These are phyloP conservation scores for Petrocephalus sullivani DNA, from an alignment of 2,797 vertebrate species.

Conservation along the genomic window DNA sequence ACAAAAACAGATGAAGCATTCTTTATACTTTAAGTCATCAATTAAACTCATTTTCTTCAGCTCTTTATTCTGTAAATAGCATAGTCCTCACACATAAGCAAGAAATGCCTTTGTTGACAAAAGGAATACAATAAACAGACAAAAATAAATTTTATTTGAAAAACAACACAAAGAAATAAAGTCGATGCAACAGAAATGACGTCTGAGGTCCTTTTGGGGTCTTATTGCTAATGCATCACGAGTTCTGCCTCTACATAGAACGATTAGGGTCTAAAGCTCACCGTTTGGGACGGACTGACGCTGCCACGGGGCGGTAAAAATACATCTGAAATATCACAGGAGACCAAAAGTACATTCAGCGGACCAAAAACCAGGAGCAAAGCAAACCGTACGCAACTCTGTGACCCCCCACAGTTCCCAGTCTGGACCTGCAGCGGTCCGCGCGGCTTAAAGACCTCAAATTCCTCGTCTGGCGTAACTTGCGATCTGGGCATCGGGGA, in stretches of 20 bases:
- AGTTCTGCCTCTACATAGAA: conserved; percentile 1
- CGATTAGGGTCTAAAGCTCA: not conserved
- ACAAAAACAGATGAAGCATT: not conserved
- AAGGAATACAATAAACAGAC: conserved; percentile 14
- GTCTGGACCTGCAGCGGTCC: not conserved
- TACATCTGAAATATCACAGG: not conserved
- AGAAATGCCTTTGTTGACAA: conserved; percentile 10
- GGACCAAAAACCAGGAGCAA: not conserved
- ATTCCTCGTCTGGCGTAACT: not conserved
- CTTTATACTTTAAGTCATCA: not conserved
- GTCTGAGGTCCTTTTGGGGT: conserved; percentile 12
- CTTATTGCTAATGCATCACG: conserved; percentile 20
- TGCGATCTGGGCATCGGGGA: not conserved
- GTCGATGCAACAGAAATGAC: not conserved
- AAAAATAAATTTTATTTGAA: conserved; percentile 14
- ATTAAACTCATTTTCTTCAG: not conserved
- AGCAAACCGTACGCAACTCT: not conserved
- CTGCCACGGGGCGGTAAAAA: not conserved
- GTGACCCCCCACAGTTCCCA: not conserved
- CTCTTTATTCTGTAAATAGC: conserved; percentile 4
- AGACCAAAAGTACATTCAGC: conserved; percentile 5
- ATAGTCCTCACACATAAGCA: not conserved
- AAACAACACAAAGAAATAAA: not conserved
- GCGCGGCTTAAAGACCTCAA: too few relatives aligned
- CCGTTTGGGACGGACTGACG: not conserved